Percentiles rank a stretch among this genome's conserved stretches.
phyloP scores from a whole-genome alignment of 1,140 invertebrate genomes.

The Heliconius himera region DNA sequence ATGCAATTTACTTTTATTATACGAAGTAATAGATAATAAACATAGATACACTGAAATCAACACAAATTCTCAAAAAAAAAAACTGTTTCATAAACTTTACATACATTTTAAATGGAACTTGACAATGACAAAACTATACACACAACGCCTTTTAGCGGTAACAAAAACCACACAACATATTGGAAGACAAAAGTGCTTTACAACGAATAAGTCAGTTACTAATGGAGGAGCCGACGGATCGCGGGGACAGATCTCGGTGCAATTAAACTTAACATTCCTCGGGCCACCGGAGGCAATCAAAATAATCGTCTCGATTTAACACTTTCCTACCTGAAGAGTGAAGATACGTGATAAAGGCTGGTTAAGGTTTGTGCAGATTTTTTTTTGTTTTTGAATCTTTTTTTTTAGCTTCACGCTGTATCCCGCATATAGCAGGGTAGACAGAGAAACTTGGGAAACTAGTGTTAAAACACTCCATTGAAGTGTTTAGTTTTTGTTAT shows the following conservation, averaged over 20 bases:
- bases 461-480: too few species aligned
- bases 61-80: too few species aligned
- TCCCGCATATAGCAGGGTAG: too few species aligned
- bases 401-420: too few species aligned
- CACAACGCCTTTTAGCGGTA: conserved; percentile 49
- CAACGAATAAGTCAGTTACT: conserved; percentile 60
- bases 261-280: conserved; percentile 54
- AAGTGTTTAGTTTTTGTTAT: too few species aligned
- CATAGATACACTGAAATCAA: too few species aligned
- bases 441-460: too few species aligned
- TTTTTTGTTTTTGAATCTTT: not conserved
- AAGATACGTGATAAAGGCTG: conserved; percentile 56
- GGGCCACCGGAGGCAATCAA: conserved; percentile 65
- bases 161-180: conserved; percentile 43
- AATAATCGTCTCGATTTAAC: conserved; percentile 71
- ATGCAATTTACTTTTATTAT: too few species aligned
- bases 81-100: not conserved
- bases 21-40: too few species aligned
- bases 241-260: conserved; percentile 56
- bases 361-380: conserved; percentile 4
- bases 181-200: conserved; percentile 59
- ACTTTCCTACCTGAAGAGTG: conserved; percentile 62
- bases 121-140: conserved; percentile 44
- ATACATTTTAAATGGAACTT: not conserved
- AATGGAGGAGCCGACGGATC: conserved; percentile 56